Conservation (phyloP, 2,888 invertebrate genomes). For the Mesochorus sp. region DNA sequence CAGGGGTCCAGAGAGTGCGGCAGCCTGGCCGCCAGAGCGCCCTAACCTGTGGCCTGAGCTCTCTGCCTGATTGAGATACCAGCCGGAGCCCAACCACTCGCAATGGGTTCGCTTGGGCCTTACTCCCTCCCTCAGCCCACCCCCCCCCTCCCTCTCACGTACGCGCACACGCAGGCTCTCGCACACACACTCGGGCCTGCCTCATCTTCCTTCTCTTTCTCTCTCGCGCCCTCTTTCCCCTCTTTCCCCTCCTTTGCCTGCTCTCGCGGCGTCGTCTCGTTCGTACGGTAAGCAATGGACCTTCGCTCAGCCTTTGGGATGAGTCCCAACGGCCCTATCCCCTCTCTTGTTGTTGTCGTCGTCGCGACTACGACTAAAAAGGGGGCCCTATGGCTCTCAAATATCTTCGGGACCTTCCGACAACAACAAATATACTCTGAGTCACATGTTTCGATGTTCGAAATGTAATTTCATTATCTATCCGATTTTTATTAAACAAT, state of each 20-base stretch:
- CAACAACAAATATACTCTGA: background rate
- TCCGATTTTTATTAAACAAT: no score
- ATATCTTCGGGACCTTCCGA: background rate
- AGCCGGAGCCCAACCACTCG: slow-evolving; percentile 70
- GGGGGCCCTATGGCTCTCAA: slow-evolving; percentile 63
- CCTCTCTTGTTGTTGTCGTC: slow-evolving; percentile 40
- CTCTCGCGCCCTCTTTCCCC: slow-evolving; percentile 22
- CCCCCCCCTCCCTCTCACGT: slow-evolving; percentile 14
- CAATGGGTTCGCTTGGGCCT: slow-evolving; percentile 47
- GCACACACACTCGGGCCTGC: no score
- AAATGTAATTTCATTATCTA: background rate
- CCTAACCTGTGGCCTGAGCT: slow-evolving; percentile 75
- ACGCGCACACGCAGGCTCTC: no score
- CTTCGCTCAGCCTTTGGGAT: slow-evolving; percentile 46
- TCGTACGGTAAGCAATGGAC: slow-evolving; percentile 17
- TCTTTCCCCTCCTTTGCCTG: slow-evolving; percentile 42
- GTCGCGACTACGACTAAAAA: slow-evolving; percentile 19
- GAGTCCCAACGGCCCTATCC: slow-evolving; percentile 47
- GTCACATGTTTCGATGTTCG: background rate
- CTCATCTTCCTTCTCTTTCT: slow-evolving; percentile 14
- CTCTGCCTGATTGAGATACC: slow-evolving; percentile 80
- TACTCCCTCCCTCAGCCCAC: slow-evolving; percentile 55
- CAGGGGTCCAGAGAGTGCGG: slow-evolving; percentile 74
- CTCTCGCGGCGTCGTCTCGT: slow-evolving; percentile 22
- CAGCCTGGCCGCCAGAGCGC: slow-evolving; percentile 73